phyloP scores from a whole-genome alignment of 2,113 vertebrate species.

The Chaenogobius annularis region DNA sequence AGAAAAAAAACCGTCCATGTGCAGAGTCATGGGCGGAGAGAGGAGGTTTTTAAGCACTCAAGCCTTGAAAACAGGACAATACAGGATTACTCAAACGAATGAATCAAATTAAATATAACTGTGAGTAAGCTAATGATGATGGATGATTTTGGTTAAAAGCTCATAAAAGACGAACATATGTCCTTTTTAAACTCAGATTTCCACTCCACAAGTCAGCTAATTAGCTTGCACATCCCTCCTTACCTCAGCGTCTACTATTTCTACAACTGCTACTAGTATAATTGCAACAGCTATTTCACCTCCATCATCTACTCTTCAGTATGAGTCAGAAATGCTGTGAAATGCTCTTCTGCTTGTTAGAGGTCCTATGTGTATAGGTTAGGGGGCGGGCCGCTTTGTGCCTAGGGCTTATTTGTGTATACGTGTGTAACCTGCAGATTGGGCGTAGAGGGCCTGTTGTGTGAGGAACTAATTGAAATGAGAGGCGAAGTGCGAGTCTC shows the following conservation, averaged over 20 bases:
- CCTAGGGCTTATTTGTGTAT: conserved; percentile 51
- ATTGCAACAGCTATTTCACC: background rate
- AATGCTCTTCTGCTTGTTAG: conserved; percentile 56
- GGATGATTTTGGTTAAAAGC: too few relatives aligned
- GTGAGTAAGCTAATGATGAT: background rate
- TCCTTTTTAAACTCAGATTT: background rate
- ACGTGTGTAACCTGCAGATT: conserved; percentile 60
- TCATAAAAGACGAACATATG: background rate
- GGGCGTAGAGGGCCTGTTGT: conserved; percentile 58
- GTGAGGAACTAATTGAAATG: conserved; percentile 84
- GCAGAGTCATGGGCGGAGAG: too few relatives aligned
- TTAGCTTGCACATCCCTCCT: background rate
- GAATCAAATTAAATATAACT: too few relatives aligned
- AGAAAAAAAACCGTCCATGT: too few relatives aligned
- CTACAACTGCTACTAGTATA: background rate
- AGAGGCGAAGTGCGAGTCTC: conserved; percentile 82
- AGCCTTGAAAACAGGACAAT: too few relatives aligned
- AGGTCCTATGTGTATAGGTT: conserved; percentile 31
- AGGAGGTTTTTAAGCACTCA: too few relatives aligned
- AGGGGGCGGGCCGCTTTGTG: conserved; percentile 42
- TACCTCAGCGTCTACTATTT: background rate
- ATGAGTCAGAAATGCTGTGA: background rate
- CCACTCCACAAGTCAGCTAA: background rate
- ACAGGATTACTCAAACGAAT: too few relatives aligned
- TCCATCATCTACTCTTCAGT: background rate